Conservation (phyloP, 35 echinoderm and acorn worm genomes). For the Ophioderma brevispina region DNA sequence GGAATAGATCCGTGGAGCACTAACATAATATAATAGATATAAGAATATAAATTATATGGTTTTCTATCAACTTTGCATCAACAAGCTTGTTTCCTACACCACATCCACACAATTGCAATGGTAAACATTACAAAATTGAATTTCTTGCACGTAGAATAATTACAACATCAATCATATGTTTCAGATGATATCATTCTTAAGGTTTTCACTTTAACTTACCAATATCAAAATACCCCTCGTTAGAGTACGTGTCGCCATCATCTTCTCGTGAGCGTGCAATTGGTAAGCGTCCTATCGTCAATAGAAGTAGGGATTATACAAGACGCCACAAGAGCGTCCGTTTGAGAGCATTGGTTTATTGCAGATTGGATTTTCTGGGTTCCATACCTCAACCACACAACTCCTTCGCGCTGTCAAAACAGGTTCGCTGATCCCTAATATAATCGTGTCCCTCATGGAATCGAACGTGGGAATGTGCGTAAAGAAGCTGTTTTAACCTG, state of each 20-base stretch:
- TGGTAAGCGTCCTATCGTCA: constrained; percentile 62
- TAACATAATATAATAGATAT: no score
- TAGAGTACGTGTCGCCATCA: constrained; percentile 59
- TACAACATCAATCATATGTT: no score
- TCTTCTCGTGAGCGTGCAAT: constrained; percentile 64
- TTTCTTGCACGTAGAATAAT: no score
- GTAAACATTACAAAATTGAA: no score
- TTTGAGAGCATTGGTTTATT: constrained; percentile 84
- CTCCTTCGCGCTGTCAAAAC: constrained; percentile 76
- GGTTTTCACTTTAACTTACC: no score
- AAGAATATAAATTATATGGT: no score
- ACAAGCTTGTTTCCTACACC: no score
- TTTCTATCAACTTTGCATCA: no score
- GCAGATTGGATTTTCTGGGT: constrained; percentile 71
- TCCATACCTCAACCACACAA: constrained; percentile 83
- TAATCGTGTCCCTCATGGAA: constrained; percentile 77
- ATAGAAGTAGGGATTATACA: constrained; percentile 82
- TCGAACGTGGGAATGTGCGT: constrained; percentile 74
- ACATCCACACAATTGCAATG: no score
- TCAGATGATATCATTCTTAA: no score
- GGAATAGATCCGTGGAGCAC: constrained; percentile 17
- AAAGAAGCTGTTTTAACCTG: constrained; percentile 68
- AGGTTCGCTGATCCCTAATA: constrained; percentile 69
- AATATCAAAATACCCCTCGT: constrained; percentile 71
- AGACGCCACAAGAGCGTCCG: constrained; percentile 35